Base-by-base conservation (phyloP, 2,797 vertebrate species). In the Eospalax fontanierii region DNA sequence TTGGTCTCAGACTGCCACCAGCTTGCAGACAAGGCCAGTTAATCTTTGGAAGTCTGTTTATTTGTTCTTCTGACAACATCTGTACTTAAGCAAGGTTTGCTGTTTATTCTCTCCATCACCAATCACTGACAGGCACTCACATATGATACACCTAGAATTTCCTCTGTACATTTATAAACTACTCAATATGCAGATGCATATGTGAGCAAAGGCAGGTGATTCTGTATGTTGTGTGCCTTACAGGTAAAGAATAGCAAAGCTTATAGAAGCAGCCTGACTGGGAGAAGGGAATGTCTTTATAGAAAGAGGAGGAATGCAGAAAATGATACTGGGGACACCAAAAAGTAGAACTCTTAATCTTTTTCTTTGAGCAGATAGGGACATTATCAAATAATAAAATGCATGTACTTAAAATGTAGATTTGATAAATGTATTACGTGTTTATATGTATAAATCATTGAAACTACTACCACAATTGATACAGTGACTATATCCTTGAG, bases 101-200 rank as follows among this genome's bases (percentile, higher is more conserved):
- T 40, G 75, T 86, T 94, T 76, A 83, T 40, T 83, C 74, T 9
- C 35, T 91, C 57, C n/a, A 57, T 93, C 59, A 81, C 46, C 68
- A 65, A 30, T 63, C 74, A 33, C 14, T 40, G 68, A 86, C 65
- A 66, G n/a, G 28, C 22, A 46, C 57, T 93, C 22, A 83, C 6
- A 22, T 14, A 26, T 54, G 75, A 76, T 66, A 82, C 46, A 50
- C 40, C 35, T 63, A 63, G 18, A 78, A 75, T 71, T 57, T 66
- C 26, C 38, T 54, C 26, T 89, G 46, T 71, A 90, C 83, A 46
- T 89, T 86, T 74, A 59, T 22, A 59, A 84, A 26, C 57, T 61
- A 70, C 59, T 38, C 61, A 65, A 82, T 74, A 38, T 63, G 50
- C 54, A 79, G 68, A 91, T 61, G 66, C 54, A 91, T 16, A 80